Conservation (phyloP, 37 sponge, comb jelly and placozoan genomes). For the Mnemiopsis leidyi region DNA sequence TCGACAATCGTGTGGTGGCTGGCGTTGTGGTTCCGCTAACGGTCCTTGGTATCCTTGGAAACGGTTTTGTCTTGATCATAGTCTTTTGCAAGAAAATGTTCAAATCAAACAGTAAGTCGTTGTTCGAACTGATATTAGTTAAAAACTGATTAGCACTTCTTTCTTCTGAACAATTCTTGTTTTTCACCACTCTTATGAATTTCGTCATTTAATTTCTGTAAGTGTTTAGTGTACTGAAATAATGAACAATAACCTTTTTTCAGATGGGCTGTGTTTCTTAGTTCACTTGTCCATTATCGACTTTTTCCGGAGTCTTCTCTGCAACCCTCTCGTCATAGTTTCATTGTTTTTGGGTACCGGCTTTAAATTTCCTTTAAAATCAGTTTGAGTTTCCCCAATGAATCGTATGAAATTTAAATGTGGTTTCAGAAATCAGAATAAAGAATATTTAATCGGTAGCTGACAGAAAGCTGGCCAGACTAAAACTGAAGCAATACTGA, state of each 20-base stretch:
- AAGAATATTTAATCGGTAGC: no score
- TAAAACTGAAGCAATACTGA: no score
- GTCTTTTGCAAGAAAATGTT: slow-evolving; percentile 33
- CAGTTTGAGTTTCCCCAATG: no score
- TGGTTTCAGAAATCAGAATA: no score
- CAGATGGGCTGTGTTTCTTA: slow-evolving; percentile 49
- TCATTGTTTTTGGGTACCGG: slow-evolving; percentile 13
- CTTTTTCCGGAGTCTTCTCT: background rate
- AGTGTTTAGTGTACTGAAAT: no score
- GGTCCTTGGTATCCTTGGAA: slow-evolving; percentile 20
- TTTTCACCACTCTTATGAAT: no score
- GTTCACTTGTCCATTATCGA: slow-evolving; percentile 26
- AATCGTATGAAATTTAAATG: no score
- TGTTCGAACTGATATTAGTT: background rate
- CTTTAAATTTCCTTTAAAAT: no score
- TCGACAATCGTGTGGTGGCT: background rate
- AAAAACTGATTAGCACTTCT: background rate
- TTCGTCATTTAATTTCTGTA: no score
- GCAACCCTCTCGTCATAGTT: slow-evolving; percentile 17
- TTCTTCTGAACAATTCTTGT: no score
- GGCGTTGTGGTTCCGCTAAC: slow-evolving; percentile 40
- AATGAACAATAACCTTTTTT: no score
- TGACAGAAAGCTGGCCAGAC: no score
- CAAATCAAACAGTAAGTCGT: slow-evolving; percentile 51
- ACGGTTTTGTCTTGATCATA: background rate